Conservation (phyloP, 2,888 invertebrate genomes). For the Hydrotaea cyrtoneurina region DNA sequence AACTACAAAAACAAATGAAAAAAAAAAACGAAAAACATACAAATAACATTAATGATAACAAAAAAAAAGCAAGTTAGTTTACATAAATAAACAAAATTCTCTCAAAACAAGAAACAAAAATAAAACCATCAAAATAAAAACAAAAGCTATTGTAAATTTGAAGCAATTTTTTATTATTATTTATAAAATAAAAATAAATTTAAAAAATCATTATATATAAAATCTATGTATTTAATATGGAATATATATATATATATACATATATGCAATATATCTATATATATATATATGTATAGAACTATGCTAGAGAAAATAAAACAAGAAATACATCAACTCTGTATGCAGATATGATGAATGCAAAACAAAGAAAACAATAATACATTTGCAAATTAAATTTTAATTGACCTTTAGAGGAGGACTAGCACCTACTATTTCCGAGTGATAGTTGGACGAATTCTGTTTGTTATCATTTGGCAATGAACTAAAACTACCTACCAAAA, state of each 20-base stretch:
- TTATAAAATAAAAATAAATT: slow-evolving; percentile 51
- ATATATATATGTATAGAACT: no score
- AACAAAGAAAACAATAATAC: slow-evolving; percentile 29
- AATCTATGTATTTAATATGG: slow-evolving; percentile 33
- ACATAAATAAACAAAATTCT: slow-evolving; percentile 42
- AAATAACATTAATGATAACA: slow-evolving; percentile 32
- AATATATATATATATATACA: neutral
- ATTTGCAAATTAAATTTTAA: slow-evolving; percentile 13
- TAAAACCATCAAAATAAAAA: slow-evolving; percentile 40
- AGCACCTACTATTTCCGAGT: no score
- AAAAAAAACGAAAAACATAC: slow-evolving; percentile 4
- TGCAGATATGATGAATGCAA: slow-evolving; percentile 14
- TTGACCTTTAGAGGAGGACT: no score
- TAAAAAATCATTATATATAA: slow-evolving; percentile 34
- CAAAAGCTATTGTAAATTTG: slow-evolving; percentile 47
- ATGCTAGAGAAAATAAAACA: slow-evolving; percentile 20
- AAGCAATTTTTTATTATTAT: slow-evolving; percentile 50
- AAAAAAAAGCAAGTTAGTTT: slow-evolving; percentile 39
- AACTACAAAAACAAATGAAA: slow-evolving; percentile 12
- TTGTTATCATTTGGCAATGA: no score
- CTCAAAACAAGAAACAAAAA: slow-evolving; percentile 35
- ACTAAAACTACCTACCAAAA: no score
- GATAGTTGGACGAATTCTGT: no score
- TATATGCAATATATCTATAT: no score
- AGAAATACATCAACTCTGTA: slow-evolving; percentile 14